Evolutionary conservation across 1,140 invertebrate species (phyloP).

Genomic region (Anastatus disparis): DNA sequence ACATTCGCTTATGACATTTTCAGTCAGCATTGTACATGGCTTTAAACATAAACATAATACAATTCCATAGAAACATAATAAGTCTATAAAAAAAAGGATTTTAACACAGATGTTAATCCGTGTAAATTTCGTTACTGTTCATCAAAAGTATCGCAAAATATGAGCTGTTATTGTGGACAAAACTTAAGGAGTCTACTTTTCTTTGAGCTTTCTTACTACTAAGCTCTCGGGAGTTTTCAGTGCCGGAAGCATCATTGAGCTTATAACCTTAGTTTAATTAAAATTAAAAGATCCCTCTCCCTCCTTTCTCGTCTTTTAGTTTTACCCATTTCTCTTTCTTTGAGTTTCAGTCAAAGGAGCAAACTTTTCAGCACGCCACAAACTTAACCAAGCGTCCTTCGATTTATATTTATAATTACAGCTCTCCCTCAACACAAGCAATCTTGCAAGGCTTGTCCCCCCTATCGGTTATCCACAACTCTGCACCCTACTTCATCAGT

Average conservation of each 20-base stretch:
- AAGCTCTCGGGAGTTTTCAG: no score
- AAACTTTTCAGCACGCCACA: constrained; percentile 30
- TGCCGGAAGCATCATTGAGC: constrained; percentile 3
- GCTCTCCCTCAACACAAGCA: constrained; percentile 37
- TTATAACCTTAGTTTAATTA: constrained; percentile 60
- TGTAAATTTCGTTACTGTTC: neutral
- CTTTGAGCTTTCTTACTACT: constrained; percentile 12
- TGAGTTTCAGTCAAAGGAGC: constrained; percentile 41
- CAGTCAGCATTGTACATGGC: no score
- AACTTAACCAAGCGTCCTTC: constrained; percentile 45
- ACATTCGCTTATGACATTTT: no score
- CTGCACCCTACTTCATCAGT: neutral
- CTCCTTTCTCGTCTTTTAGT: neutral
- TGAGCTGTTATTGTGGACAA: constrained; percentile 15
- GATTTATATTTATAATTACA: constrained; percentile 67
- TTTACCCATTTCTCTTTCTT: neutral
- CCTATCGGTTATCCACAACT: constrained; percentile 52
- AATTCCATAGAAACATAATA: no score
- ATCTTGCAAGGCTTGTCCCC: no score
- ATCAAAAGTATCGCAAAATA: neutral
- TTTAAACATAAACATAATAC: no score
- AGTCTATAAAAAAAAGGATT: no score
- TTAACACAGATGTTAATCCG: neutral
- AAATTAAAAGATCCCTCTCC: constrained; percentile 61
- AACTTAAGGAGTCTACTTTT: constrained; percentile 13